phyloP scores from a whole-genome alignment of 2,113 vertebrate genomes.

The Labeo rohita region DNA sequence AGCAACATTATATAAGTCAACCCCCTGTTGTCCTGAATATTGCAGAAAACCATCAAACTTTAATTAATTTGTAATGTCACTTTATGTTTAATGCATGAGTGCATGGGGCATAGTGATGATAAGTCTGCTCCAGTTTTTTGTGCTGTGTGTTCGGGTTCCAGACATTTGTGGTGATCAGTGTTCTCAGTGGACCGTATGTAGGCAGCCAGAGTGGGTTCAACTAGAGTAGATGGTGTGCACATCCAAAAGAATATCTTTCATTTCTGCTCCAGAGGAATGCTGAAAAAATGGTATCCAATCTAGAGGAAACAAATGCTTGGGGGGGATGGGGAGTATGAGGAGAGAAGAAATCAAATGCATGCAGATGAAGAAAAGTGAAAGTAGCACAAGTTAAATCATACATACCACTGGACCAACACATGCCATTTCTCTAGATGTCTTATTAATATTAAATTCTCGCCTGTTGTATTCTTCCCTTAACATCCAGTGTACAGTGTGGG shows the following conservation, averaged over 20 bases:
- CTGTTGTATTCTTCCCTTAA: neutral
- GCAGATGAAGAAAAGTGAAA: neutral
- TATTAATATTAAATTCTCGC: neutral
- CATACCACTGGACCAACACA: neutral
- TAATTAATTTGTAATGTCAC: constrained; percentile 38
- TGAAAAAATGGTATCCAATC: neutral
- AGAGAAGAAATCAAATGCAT: neutral
- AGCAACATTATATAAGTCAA: neutral
- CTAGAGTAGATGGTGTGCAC: neutral
- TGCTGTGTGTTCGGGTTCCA: constrained; percentile 20
- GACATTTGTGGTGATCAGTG: neutral
- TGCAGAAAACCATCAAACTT: constrained; percentile 52
- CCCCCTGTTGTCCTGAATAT: constrained; percentile 26
- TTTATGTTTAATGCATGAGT: constrained; percentile 48
- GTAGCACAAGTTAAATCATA: neutral
- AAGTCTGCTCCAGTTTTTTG: constrained; percentile 28
- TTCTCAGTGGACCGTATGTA: constrained; percentile 11
- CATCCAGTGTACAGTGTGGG: constrained; percentile 91
- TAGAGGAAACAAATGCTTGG: neutral
- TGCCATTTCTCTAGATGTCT: neutral
- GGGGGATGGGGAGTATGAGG: neutral
- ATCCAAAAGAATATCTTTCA: neutral
- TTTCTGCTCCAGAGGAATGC: constrained; percentile 16
- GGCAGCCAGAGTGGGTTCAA: neutral
- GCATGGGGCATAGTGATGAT: neutral